phyloP scores from a whole-genome alignment of 2,113 vertebrate genomes.

The Porphyrio hochstetteri region DNA sequence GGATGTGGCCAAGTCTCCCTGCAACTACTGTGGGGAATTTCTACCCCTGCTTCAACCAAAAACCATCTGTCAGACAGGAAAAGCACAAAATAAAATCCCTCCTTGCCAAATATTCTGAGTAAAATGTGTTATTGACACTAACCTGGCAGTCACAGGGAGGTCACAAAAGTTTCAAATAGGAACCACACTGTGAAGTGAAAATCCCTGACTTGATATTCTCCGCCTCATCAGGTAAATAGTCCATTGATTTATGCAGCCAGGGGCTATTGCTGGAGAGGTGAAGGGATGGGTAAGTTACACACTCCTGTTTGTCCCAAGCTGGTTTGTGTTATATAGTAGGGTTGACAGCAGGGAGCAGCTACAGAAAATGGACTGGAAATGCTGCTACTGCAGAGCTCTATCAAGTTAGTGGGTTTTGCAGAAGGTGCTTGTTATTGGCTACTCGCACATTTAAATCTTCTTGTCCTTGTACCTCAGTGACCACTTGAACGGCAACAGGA shows the following conservation, averaged over 20 bases:
- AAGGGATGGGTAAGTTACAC: not conserved
- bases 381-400: not conserved
- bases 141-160: not conserved
- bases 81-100: constrained; percentile 26
- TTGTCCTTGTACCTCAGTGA: not conserved
- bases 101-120: constrained; percentile 36
- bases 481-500: not conserved
- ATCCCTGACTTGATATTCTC: not conserved
- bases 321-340: not conserved
- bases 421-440: not conserved
- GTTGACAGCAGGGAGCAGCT: not conserved
- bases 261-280: not conserved
- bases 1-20: constrained; percentile 62
- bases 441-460: not conserved
- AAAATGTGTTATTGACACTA: constrained; percentile 32
- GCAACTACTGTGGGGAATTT: constrained; percentile 66
- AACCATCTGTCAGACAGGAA: constrained; percentile 65
- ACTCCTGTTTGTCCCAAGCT: not conserved
- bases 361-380: not conserved
- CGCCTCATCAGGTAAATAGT: not conserved
- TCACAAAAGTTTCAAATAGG: constrained; percentile 4
- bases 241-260: not conserved
- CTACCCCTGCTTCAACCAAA: constrained; percentile 54
- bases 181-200: not conserved
- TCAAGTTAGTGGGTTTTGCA: not conserved